Conservation (phyloP, 1,140 invertebrate genomes). For the Babylonia areolata region DNA sequence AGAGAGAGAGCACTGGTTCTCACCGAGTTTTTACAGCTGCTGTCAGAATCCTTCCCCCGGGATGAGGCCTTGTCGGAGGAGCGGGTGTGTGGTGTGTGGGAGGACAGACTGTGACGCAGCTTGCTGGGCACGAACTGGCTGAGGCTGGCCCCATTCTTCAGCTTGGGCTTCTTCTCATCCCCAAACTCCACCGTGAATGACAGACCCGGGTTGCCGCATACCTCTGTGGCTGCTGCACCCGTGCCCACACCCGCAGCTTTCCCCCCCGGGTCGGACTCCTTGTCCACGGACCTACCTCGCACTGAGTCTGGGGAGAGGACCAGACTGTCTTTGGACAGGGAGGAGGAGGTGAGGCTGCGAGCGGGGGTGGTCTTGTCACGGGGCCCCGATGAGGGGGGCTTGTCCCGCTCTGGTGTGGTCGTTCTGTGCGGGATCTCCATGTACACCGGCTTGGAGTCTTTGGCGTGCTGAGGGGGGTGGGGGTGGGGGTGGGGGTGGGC, state of each 20-base stretch:
- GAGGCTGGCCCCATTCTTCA: constrained; percentile 67
- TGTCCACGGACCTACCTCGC: constrained; percentile 33
- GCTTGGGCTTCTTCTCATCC: constrained; percentile 56
- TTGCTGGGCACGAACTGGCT: constrained; percentile 77
- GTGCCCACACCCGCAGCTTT: not conserved
- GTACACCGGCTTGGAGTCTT: constrained; percentile 22
- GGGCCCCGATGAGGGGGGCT: constrained; percentile 8
- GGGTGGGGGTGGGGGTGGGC: not conserved
- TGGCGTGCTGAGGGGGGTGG: not conserved
- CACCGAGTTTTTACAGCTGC: constrained; percentile 4
- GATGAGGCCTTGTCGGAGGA: constrained; percentile 43
- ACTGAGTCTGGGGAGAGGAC: constrained; percentile 41
- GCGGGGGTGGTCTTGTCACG: constrained; percentile 39
- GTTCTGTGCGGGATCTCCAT: constrained; percentile 51
- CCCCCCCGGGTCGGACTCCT: constrained; percentile 25
- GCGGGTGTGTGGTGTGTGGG: constrained; percentile 37
- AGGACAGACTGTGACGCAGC: constrained; percentile 61
- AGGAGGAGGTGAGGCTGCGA: constrained; percentile 50
- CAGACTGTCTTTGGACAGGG: constrained; percentile 61
- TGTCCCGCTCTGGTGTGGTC: constrained; percentile 31
- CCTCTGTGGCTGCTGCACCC: not conserved
- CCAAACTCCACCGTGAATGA: constrained; percentile 78
- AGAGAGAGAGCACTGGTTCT: too few species aligned
- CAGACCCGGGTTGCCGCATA: constrained; percentile 52
- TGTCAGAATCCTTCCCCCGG: not conserved